phyloP scores from a whole-genome alignment of 2,113 vertebrate genomes.

The Astatotilapia flaviijosephi region DNA sequence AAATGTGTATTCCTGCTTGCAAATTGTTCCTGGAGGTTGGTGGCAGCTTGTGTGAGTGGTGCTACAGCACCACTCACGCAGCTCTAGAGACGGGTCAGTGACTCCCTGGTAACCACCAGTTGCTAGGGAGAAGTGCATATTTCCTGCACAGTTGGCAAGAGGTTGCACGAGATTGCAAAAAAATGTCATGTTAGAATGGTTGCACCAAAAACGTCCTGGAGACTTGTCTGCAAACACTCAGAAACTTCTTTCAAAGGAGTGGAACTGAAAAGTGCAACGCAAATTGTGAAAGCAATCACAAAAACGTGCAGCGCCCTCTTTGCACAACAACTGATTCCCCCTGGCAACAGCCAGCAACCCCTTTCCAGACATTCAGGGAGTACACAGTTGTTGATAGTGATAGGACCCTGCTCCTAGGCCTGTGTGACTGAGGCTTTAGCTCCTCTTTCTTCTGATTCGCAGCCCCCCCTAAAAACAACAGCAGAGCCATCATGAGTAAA shows the following conservation, averaged over 20 bases:
- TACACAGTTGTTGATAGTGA: background rate
- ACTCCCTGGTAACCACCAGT: background rate
- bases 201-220: background rate
- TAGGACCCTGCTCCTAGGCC: accelerated
- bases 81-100: background rate
- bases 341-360: background rate
- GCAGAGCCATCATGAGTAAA: background rate
- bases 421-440: background rate
- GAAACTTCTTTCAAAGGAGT: background rate
- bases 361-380: background rate
- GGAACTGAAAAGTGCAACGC: background rate
- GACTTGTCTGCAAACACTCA: background rate
- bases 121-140: background rate
- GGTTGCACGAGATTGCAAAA: background rate
- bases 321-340: background rate
- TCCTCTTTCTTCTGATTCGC: background rate
- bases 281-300: background rate
- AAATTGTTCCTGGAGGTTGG: background rate
- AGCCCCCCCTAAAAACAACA: background rate
- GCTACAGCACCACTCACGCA: background rate
- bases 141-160: background rate
- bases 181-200: background rate
- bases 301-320: background rate
- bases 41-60: background rate
- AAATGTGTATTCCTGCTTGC: background rate